Evolutionary conservation across 2,888 invertebrate species (phyloP).

Genomic region (Eumacrocentrus americanus): DNA sequence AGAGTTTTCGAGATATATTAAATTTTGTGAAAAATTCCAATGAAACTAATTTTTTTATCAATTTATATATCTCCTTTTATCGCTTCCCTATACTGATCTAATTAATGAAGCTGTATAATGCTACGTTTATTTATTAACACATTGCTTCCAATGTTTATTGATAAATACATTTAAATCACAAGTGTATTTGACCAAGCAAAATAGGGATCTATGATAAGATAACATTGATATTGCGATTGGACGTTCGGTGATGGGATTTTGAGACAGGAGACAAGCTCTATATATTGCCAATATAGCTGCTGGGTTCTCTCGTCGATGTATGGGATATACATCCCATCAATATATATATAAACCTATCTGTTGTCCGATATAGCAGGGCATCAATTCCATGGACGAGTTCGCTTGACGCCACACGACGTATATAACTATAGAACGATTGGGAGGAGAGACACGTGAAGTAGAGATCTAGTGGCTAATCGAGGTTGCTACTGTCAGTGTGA

Average conservation of each 20-base stretch:
- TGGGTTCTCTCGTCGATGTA: not conserved
- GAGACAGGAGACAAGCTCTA: slow-evolving; percentile 2
- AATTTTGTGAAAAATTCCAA: no score
- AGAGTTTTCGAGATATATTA: no score
- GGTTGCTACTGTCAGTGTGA: no score
- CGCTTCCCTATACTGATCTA: no score
- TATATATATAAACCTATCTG: not conserved
- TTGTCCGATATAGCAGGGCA: no score
- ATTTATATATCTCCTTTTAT: no score
- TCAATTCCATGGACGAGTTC: slow-evolving; percentile 17
- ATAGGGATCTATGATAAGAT: slow-evolving; percentile 7
- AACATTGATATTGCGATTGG: slow-evolving; percentile 8
- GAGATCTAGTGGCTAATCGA: slow-evolving; percentile 13
- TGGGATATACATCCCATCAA: not conserved
- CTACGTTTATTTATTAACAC: no score
- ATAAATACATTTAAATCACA: no score
- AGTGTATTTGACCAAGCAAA: not conserved
- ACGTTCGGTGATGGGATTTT: slow-evolving; percentile 21
- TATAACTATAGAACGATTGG: slow-evolving; percentile 2
- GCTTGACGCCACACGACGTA: slow-evolving; percentile 2
- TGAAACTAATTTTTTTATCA: no score
- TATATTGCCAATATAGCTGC: slow-evolving; percentile 14
- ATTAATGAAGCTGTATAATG: no score
- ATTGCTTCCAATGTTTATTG: no score
- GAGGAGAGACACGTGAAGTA: not conserved